A percentile compares a stretch with the other conserved stretches of the same genome.
Evolutionary conservation across 2,113 vertebrate genomes (phyloP).

Genomic region (Oncorhynchus kisutch): DNA sequence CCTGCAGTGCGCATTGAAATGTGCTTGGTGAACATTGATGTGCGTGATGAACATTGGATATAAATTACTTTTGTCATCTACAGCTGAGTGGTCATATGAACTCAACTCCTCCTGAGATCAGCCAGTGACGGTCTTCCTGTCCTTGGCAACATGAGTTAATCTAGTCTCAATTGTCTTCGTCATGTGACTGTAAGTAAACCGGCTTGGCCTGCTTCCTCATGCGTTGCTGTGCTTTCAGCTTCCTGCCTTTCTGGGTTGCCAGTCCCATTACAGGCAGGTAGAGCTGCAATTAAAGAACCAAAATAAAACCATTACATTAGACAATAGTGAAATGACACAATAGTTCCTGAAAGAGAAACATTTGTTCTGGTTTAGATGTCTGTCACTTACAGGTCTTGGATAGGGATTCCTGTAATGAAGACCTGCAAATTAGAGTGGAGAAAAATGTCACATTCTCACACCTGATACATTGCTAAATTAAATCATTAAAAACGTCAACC

Average conservation of each 20-base stretch:
- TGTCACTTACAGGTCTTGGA: conserved; percentile 86
- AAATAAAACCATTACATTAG: neutral
- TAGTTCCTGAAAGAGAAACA: neutral
- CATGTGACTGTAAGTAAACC: conserved; percentile 90
- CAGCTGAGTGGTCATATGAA: conserved; percentile 1
- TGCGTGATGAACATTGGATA: neutral
- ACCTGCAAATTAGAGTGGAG: conserved; percentile 55
- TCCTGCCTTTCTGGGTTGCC: conserved; percentile 81
- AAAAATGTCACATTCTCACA: no score
- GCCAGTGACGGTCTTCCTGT: conserved; percentile 26
- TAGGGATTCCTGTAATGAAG: conserved; percentile 94
- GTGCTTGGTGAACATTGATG: neutral
- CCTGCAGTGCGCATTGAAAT: neutral
- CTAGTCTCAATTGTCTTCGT: conserved; percentile 84
- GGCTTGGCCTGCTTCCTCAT: conserved; percentile 93
- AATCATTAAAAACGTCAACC: neutral
- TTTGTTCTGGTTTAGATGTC: neutral
- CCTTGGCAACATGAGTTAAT: conserved; percentile 31
- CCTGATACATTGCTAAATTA: neutral
- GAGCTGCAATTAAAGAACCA: conserved; percentile 65
- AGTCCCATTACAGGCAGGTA: conserved; percentile 91
- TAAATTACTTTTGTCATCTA: neutral
- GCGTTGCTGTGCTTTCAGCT: conserved; percentile 83
- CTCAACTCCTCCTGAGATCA: conserved; percentile 19
- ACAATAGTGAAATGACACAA: neutral